Conservation (phyloP, 2,113 vertebrate species). For the Syngnathus typhle region DNA sequence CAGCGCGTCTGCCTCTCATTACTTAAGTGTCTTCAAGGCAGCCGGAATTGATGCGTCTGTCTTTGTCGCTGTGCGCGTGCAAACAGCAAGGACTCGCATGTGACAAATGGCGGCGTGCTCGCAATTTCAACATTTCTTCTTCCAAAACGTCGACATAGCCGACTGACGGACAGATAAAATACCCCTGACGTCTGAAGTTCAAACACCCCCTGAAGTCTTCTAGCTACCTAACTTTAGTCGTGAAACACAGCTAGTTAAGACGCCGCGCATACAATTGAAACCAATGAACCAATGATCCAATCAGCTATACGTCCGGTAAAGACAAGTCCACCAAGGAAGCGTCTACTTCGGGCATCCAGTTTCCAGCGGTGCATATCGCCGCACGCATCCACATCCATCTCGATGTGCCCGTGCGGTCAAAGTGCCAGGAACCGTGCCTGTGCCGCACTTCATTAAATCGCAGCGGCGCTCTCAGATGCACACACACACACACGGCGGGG, state of each 20-base stretch:
- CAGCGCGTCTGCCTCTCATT: slow-evolving; percentile 41
- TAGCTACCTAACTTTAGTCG: background rate
- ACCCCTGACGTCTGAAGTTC: background rate
- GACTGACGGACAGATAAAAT: background rate
- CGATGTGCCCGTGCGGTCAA: slow-evolving; percentile 39
- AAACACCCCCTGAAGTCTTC: background rate
- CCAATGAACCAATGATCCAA: background rate
- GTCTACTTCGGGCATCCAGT: background rate
- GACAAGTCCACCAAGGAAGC: background rate
- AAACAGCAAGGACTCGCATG: background rate
- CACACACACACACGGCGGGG: slow-evolving; percentile 23
- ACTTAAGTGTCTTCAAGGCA: slow-evolving; percentile 53
- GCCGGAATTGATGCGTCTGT: slow-evolving; percentile 38
- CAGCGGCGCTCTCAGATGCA: slow-evolving; percentile 25
- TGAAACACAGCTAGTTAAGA: background rate
- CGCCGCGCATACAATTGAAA: background rate
- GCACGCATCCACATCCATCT: slow-evolving; percentile 15
- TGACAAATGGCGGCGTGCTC: background rate
- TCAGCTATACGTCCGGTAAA: too few relatives aligned
- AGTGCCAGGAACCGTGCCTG: slow-evolving; percentile 40
- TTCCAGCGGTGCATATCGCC: background rate
- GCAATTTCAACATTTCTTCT: background rate
- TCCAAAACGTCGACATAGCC: background rate
- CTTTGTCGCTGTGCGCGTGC: slow-evolving; percentile 25
- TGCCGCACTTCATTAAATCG: slow-evolving; percentile 63